These are phyloP conservation scores for Muscicapa comitata DNA, from an alignment of 2,797 vertebrate species.

Conservation along the genomic window DNA sequence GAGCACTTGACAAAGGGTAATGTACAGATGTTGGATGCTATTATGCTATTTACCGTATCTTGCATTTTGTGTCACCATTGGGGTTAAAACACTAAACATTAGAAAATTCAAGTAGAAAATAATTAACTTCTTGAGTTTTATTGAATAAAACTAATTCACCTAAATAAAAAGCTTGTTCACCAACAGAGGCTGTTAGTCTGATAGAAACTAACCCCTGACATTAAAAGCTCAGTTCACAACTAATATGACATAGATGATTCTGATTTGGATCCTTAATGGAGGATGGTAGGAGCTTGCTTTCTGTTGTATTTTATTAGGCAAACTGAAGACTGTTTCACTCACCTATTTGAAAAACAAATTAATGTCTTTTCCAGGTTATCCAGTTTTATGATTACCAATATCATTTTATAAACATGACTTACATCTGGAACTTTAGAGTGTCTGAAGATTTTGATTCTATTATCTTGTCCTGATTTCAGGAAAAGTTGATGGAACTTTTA, in stretches of 20 bases:
- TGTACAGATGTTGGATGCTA: neutral
- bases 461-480: neutral
- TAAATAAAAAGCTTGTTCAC: neutral
- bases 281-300: neutral
- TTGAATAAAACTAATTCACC: neutral
- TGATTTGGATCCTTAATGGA: neutral
- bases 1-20: neutral
- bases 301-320: neutral
- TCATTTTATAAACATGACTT: neutral
- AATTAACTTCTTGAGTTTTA: neutral
- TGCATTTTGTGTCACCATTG: neutral
- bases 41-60: neutral
- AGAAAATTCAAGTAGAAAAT: neutral
- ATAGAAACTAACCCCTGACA: neutral
- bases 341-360: neutral
- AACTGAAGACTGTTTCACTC: neutral
- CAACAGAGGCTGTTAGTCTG: neutral
- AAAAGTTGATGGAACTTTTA: neutral
- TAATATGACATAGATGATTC: neutral
- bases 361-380: neutral
- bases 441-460: neutral
- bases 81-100: neutral
- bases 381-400: neutral
- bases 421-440: neutral
- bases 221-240: neutral